Percentiles rank a stretch among this genome's conserved stretches.
phyloP scores from a whole-genome alignment of 2,888 invertebrate species.

The Nipponacmea schrenckii region DNA sequence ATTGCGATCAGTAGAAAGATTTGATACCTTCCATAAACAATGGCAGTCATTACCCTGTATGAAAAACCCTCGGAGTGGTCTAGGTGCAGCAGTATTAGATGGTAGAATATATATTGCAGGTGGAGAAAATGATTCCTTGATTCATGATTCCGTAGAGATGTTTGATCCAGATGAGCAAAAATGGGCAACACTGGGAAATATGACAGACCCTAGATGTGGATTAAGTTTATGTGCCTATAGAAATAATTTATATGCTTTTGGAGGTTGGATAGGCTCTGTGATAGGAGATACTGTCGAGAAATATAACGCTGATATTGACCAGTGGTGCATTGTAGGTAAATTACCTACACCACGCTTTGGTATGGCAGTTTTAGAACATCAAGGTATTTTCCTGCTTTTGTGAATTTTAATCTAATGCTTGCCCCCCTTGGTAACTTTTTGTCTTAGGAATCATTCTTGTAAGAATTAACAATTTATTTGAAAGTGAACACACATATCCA shows the following conservation, averaged over 20 bases:
- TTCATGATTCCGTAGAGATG: slow-evolving; percentile 71
- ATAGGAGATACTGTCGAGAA: slow-evolving; percentile 89
- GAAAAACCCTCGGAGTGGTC: slow-evolving; percentile 85
- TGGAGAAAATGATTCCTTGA: slow-evolving; percentile 86
- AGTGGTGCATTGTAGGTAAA: slow-evolving; percentile 82
- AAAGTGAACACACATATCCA: no score
- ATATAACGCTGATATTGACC: slow-evolving; percentile 82
- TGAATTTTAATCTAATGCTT: no score
- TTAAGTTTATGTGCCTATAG: slow-evolving; percentile 87
- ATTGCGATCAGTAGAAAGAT: slow-evolving; percentile 84
- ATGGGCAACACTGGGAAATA: slow-evolving; percentile 73
- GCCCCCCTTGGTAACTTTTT: background rate
- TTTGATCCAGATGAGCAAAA: slow-evolving; percentile 58
- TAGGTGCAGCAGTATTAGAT: slow-evolving; percentile 85
- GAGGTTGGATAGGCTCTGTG: slow-evolving; percentile 93
- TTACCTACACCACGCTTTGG: slow-evolving; percentile 88
- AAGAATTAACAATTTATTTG: no score
- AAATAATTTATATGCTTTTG: slow-evolving; percentile 86
- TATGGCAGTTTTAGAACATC: slow-evolving; percentile 88
- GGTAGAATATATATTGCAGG: slow-evolving; percentile 91
- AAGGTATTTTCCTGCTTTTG: slow-evolving; percentile 75
- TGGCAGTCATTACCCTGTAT: slow-evolving; percentile 73
- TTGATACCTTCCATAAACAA: slow-evolving; percentile 66
- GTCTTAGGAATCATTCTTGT: no score
- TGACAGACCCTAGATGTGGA: slow-evolving; percentile 76